Evolutionary conservation across 2,888 invertebrate genomes (phyloP).

Genomic region (Scaptomyza cyrtandrae): DNA sequence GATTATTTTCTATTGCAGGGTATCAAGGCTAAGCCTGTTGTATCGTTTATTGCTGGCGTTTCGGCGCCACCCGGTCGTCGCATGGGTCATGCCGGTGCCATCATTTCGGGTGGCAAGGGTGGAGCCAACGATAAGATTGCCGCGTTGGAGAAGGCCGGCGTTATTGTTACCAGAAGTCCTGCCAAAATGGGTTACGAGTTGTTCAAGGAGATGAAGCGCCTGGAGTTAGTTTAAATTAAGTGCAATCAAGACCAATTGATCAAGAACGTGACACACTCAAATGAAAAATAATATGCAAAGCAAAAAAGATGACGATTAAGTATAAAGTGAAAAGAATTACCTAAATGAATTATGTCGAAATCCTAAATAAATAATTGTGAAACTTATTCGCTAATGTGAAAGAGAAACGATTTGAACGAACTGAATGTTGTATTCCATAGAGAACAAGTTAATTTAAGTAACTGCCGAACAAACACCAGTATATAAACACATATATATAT

Average conservation of each 20-base stretch:
- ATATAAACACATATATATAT: constrained; percentile 31
- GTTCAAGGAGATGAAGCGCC: constrained; percentile 94
- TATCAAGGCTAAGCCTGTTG: constrained; percentile 96
- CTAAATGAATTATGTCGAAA: constrained; percentile 58
- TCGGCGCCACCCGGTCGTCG: constrained; percentile 99
- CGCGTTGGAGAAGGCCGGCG: constrained; percentile 96
- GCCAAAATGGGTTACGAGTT: constrained; percentile 97
- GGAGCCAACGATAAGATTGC: constrained; percentile 99
- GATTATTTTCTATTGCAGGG: constrained; percentile 86
- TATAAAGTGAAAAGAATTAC: constrained; percentile 41
- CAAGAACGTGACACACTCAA: constrained; percentile 48
- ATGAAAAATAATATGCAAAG: constrained; percentile 34
- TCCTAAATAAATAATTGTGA: constrained; percentile 73
- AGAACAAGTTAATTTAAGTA: constrained; percentile 52
- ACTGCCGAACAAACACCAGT: constrained; percentile 69
- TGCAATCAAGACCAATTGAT: constrained; percentile 40
- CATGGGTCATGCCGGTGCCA: constrained; percentile 99
- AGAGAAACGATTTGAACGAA: constrained; percentile 15
- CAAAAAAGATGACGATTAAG: constrained; percentile 58
- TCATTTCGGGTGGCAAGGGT: constrained; percentile 99
- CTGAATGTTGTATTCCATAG: constrained; percentile 46
- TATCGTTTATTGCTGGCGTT: constrained; percentile 99
- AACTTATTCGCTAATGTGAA: constrained; percentile 47
- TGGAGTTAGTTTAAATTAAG: constrained; percentile 86
- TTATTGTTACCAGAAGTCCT: constrained; percentile 97